Conservation (phyloP, 1,140 invertebrate species). For the Chelonus insularis region DNA sequence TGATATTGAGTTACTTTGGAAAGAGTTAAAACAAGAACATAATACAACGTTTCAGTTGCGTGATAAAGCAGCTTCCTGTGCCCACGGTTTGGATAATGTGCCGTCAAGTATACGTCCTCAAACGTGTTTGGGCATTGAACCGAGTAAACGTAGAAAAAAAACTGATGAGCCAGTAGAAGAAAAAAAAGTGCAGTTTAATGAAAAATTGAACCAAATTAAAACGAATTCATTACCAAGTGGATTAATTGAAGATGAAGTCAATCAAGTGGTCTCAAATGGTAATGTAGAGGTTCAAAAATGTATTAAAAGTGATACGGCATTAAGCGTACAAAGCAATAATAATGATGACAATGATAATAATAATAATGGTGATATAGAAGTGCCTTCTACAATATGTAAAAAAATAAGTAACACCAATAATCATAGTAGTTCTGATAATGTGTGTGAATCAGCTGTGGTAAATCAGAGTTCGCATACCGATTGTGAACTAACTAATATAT, state of each 20-base stretch:
- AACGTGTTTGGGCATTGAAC: conserved; percentile 66
- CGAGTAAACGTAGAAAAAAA: conserved; percentile 45
- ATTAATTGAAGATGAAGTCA: no score
- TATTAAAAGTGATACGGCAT: no score
- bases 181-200: no score
- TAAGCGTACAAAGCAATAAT: no score
- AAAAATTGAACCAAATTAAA: no score
- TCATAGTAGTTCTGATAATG: conserved; percentile 46
- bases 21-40: conserved; percentile 65
- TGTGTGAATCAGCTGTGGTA: no score
- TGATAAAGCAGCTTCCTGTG: conserved; percentile 72
- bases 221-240: no score
- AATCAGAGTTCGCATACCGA: no score
- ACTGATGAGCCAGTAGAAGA: no score
- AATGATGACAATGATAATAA: conserved; percentile 14
- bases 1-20: conserved; percentile 73
- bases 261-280: no score
- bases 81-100: conserved; percentile 69
- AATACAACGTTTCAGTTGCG: conserved; percentile 60
- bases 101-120: conserved; percentile 62
- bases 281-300: no score
- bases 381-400: conserved; percentile 41
- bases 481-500: background rate
- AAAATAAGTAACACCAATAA: conserved; percentile 35
- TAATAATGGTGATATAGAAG: conserved; percentile 39